Base-by-base conservation (phyloP, 2,888 invertebrate species). In the Oscheius sp. region DNA sequence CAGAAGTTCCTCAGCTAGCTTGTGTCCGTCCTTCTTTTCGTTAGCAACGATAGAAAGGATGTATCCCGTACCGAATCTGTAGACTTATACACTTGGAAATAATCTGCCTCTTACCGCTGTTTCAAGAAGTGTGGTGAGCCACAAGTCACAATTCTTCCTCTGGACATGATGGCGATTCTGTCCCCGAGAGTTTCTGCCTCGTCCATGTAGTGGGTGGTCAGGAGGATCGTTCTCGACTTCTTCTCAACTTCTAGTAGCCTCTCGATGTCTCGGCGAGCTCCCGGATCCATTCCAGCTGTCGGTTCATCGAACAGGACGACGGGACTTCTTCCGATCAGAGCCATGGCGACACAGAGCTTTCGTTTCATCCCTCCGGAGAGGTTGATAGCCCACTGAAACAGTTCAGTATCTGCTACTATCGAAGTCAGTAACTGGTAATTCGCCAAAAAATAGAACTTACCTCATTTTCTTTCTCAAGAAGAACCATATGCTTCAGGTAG, bases 121-220 rank as follows among this genome's bases (percentile, higher is more conserved):
- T 88, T 87, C 66, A 88, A 65, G 62, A 82, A 87, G 11, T 77
- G 76, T 9, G 80, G 71, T 1, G 83, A 82, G n/a, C 86, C 87
- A 55, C 80, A 79, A 63, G 85, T 86, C 11, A 79, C 81, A 48
- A 81, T 72, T 9, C 76, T 76, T 60, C 87, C 87, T 32, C 81
- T 80, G 13, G 81, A 81, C 86, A 87, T 86, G 59, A 87, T 85
- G 10, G 78, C 80, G 33, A 87, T 79, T 65, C 85, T 76, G 53
- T 87, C 88, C 4, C 86, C 88, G 29, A 88, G 75, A 13, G 76
- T 65, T 70, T 88, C 88, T 0, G 88, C 88, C 76, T 88, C 88
- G 73, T 88, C 86, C 86, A 88, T 88, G 73, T 86, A 88, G 71
- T 87, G 87, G 1, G 86, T 87, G 9, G 87, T 87, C 57, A 86